Conservation (phyloP, 2,888 invertebrate species). For the Cryptosula pallasiana region DNA sequence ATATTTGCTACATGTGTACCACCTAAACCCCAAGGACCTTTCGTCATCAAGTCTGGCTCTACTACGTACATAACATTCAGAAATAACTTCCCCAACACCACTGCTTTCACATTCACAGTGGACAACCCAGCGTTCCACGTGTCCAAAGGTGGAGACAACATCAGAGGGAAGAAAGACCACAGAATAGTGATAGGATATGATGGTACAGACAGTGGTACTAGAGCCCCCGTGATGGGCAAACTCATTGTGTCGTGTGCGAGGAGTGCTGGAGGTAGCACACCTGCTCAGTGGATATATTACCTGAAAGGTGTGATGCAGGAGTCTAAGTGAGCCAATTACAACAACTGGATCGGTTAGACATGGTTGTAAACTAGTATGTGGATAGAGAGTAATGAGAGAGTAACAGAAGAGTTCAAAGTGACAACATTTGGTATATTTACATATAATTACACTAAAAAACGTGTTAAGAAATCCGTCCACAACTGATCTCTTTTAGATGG, state of each 20-base stretch:
- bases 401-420: no score
- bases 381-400: no score
- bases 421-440: no score
- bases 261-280: conserved; percentile 46
- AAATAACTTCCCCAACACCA: conserved; percentile 54
- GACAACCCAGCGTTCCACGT: conserved; percentile 55
- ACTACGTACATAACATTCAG: conserved; percentile 54
- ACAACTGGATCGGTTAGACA: no score
- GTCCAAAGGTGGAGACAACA: conserved; percentile 49
- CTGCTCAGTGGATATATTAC: conserved; percentile 54
- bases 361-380: no score
- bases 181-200: conserved; percentile 53
- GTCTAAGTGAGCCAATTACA: neutral
- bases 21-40: conserved; percentile 59
- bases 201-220: conserved; percentile 46
- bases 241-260: conserved; percentile 49
- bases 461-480: no score
- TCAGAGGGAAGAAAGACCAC: conserved; percentile 52
- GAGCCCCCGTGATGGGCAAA: conserved; percentile 52
- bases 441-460: no score
- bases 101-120: conserved; percentile 52
- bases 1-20: conserved; percentile 54
- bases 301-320: conserved; percentile 46
- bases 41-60: conserved; percentile 50
- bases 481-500: no score